Percentiles rank a stretch among this genome's conserved stretches.
Conservation (phyloP, 1,140 invertebrate genomes). For the Hyphantria cunea region DNA sequence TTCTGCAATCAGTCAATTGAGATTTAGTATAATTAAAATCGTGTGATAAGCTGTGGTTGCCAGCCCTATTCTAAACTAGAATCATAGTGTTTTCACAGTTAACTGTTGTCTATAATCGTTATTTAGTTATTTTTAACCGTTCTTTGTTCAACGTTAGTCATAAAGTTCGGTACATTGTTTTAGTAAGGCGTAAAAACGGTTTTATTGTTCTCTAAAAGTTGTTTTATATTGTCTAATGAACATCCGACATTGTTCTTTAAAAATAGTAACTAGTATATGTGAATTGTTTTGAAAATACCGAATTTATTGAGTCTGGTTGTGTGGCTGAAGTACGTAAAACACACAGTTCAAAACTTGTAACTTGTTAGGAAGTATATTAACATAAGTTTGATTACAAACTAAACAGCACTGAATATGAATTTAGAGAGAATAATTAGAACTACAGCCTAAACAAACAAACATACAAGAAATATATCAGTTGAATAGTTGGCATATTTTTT, state of each 20-base stretch:
- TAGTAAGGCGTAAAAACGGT: slow-evolving; percentile 50
- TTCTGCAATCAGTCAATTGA: too few species aligned
- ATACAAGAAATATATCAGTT: too few species aligned
- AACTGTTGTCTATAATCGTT: slow-evolving; percentile 39
- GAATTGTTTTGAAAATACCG: slow-evolving; percentile 18
- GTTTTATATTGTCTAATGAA: slow-evolving; percentile 56
- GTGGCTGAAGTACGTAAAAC: background rate
- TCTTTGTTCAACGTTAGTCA: slow-evolving; percentile 45
- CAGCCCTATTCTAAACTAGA: slow-evolving; percentile 4
- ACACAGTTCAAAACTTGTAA: background rate
- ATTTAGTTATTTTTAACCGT: slow-evolving; percentile 49
- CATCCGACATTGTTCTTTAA: slow-evolving; percentile 45
- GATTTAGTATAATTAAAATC: too few species aligned
- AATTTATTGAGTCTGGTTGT: slow-evolving; percentile 8
- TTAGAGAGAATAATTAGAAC: background rate
- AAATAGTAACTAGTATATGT: slow-evolving; percentile 41
- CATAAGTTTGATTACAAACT: background rate
- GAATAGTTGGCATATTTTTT: slow-evolving; percentile 1
- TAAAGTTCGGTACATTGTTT: slow-evolving; percentile 55
- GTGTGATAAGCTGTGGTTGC: too few species aligned
- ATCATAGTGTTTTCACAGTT: slow-evolving; percentile 29
- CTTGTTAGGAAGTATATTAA: background rate
- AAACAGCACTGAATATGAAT: background rate
- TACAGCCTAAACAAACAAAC: too few species aligned
- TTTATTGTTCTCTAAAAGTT: slow-evolving; percentile 71